Base-by-base conservation (phyloP, 1,140 invertebrate genomes). In the Charaxes varanes region DNA sequence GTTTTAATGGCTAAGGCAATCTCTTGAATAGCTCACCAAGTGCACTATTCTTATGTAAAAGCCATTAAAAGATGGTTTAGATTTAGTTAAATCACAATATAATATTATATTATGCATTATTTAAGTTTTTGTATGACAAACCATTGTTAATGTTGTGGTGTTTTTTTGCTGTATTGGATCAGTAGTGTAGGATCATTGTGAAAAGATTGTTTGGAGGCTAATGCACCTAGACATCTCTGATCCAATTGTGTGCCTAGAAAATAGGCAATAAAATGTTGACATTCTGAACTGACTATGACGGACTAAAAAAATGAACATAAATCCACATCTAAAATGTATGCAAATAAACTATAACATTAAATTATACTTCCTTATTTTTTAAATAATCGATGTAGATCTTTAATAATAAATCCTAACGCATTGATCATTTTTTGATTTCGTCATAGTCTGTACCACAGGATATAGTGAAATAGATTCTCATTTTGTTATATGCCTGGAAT, bases 81-180 rank as follows among this genome's bases (percentile, higher is more conserved):
- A 67, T 62, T 62, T 67, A 72, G 51, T 62, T 65, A 50, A 57
- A 70, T 66, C 61, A 69, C 63, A 65, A 59, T 51, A 53, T 61
- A 54, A 52, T 60, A 57, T 57, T 56, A 48, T 47, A 59, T 37
- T 56, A 56, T 65, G 56, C 61, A 73, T 54, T 72, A 65, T 71
- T 68, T 73, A 72, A 72, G 67, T 74, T 76, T 66, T 35, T 69
- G 47, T 69, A 68, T 72, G 67, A 69, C 64, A 63, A 69, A 44
- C 53, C 45, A 57, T 63, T 65, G 61, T 70, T 64, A 52, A 63
- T 61, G 60, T 62, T 61, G 48, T 45, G 42, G 41, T 56, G 49
- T 34, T 46, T 43, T 52, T 45, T 50, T 33, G 31, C 15, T 36
- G 30, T 41, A 33, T 43, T 52, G 38, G 42, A 35, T 47, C 49